Evolutionary conservation across 2,113 vertebrate genomes (phyloP).

Genomic region (Platysternon megacephalum): DNA sequence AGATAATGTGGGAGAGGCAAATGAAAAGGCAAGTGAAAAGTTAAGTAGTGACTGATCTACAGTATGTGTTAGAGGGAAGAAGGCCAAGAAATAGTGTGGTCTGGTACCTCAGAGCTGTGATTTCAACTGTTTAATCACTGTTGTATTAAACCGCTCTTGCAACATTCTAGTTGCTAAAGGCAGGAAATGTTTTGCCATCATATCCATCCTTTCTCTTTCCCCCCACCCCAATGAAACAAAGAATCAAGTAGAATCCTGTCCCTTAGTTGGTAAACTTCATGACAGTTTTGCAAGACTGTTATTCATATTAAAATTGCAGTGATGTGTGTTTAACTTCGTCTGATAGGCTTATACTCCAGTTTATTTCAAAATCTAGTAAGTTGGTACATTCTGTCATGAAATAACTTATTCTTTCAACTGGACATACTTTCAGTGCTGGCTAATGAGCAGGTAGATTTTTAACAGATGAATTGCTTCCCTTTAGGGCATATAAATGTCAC

Average conservation of each 20-base stretch:
- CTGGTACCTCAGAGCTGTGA: background rate
- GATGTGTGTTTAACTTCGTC: background rate
- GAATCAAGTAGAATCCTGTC: background rate
- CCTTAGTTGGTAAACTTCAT: background rate
- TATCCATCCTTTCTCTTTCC: background rate
- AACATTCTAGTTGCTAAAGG: background rate
- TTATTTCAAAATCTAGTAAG: background rate
- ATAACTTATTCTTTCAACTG: background rate
- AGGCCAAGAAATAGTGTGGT: background rate
- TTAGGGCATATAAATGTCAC: background rate
- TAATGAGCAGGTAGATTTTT: background rate
- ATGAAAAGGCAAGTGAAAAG: background rate
- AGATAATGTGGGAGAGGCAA: background rate
- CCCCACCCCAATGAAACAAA: background rate
- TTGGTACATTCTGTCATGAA: background rate
- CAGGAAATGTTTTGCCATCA: background rate
- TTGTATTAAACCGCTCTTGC: background rate
- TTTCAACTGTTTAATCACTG: background rate
- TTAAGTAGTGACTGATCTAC: background rate
- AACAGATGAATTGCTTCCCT: background rate
- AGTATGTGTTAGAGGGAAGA: background rate
- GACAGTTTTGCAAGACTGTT: accelerated
- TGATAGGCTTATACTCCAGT: background rate
- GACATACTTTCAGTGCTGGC: background rate
- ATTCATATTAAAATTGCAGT: background rate